These are phyloP conservation scores for Orthosia incerta DNA, from an alignment of 2,888 invertebrate species.

Conservation along the genomic window DNA sequence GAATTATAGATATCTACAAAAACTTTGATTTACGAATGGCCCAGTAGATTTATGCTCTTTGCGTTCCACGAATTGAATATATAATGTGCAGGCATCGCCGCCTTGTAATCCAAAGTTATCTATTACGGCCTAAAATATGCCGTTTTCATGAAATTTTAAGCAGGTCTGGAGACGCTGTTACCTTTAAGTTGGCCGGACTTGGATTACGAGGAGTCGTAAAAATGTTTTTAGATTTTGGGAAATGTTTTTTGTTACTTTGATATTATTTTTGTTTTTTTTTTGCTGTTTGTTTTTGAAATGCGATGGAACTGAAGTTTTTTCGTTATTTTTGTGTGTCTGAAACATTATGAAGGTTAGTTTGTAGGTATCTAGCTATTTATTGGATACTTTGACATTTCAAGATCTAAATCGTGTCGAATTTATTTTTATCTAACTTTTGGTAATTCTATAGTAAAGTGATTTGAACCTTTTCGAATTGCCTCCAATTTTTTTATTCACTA, in stretches of 20 bases:
- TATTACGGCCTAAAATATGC: slow-evolving; percentile 62
- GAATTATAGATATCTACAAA: slow-evolving; percentile 85
- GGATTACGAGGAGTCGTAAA: slow-evolving; percentile 52
- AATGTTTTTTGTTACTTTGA: slow-evolving; percentile 35
- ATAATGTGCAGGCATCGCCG: slow-evolving; percentile 72
- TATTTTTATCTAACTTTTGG: not conserved
- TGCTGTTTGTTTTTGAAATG: slow-evolving; percentile 20
- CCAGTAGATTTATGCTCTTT: slow-evolving; percentile 81
- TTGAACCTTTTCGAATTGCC: not conserved
- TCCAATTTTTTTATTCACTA: too few relatives aligned
- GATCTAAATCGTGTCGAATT: not conserved
- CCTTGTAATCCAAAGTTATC: slow-evolving; percentile 66
- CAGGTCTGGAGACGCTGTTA: slow-evolving; percentile 52
- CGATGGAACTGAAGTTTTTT: not conserved
- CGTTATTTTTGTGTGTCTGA: too few relatives aligned
- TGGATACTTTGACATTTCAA: too few relatives aligned
- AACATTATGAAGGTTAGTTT: too few relatives aligned
- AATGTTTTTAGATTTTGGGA: slow-evolving; percentile 52
- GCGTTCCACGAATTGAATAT: slow-evolving; percentile 84
- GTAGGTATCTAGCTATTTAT: too few relatives aligned
- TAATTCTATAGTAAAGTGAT: not conserved
- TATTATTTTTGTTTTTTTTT: slow-evolving; percentile 28
- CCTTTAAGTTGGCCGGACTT: slow-evolving; percentile 49
- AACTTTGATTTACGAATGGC: slow-evolving; percentile 86
- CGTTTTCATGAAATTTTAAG: slow-evolving; percentile 68